These are phyloP conservation scores for Intellagama lesueurii DNA, from an alignment of 2,797 vertebrate genomes.

Conservation along the genomic window DNA sequence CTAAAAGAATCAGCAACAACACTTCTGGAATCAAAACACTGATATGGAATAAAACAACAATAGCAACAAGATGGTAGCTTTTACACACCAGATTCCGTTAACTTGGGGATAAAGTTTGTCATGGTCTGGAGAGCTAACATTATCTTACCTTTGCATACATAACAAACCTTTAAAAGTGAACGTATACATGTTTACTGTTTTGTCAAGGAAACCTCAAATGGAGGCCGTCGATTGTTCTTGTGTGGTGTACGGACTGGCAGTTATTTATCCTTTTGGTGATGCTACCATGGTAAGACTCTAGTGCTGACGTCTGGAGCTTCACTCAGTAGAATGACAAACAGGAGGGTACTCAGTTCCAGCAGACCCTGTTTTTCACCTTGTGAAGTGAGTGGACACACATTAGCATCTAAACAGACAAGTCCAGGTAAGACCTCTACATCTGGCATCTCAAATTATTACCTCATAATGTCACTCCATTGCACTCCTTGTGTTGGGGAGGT, in stretches of 20 bases:
- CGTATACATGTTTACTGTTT: neutral
- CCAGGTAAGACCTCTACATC: too few species aligned
- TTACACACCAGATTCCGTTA: neutral
- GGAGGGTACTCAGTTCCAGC: neutral
- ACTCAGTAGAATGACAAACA: neutral
- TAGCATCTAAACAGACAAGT: neutral
- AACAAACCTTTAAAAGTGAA: neutral
- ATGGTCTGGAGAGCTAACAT: neutral
- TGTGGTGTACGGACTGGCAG: neutral
- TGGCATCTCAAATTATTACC: neutral
- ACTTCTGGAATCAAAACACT: neutral
- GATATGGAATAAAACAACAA: neutral
- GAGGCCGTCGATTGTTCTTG: too few species aligned
- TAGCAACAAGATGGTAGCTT: neutral
- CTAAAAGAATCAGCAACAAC: neutral
- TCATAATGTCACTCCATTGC: neutral
- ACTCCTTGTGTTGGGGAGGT: neutral
- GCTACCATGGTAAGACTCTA: neutral
- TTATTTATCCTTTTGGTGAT: neutral
- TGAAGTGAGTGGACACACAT: neutral
- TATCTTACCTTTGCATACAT: neutral
- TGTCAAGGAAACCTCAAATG: neutral
- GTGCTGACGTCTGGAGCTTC: too few species aligned
- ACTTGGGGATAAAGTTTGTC: neutral
- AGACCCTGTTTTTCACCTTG: neutral